Conservation (phyloP, 2,113 vertebrate genomes). For the Eidolon helvum region DNA sequence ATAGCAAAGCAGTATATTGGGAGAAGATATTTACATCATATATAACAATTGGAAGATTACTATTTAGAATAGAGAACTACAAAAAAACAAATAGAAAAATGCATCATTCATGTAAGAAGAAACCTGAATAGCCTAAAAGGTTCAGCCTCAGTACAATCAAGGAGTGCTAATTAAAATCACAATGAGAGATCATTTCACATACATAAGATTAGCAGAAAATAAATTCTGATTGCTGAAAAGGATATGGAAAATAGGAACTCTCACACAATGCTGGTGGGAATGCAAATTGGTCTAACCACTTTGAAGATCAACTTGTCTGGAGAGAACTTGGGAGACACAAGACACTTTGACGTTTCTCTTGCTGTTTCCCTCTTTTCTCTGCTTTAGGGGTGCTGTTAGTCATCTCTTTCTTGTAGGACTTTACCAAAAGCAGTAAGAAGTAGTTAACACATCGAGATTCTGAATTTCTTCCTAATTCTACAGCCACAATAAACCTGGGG, state of each 20-base stretch:
- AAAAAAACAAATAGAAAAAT: conserved; percentile 19
- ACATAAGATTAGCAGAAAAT: conserved; percentile 35
- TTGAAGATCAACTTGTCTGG: not conserved
- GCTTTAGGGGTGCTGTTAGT: not conserved
- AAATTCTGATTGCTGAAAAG: conserved; percentile 47
- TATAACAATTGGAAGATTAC: not conserved
- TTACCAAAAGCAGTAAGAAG: not conserved
- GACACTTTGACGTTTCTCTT: not conserved
- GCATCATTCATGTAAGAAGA: not conserved
- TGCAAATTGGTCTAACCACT: not conserved
- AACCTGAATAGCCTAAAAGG: not conserved
- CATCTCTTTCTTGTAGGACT: not conserved
- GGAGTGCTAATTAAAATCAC: conserved; percentile 47
- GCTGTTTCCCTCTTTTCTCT: not conserved
- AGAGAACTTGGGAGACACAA: not conserved
- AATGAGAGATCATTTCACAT: conserved; percentile 51
- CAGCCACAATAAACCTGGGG: not conserved
- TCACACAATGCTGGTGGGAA: not conserved
- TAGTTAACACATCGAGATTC: not conserved
- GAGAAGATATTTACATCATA: not conserved
- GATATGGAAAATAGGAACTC: not conserved
- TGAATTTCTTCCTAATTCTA: not conserved
- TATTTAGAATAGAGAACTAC: conserved; percentile 26
- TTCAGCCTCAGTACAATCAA: not conserved
- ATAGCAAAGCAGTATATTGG: not conserved